Evolutionary conservation across 2,797 vertebrate genomes (phyloP), one percentile per base, ranked within the genome.

Genomic region (Perdix hodgsoniae): DNA sequence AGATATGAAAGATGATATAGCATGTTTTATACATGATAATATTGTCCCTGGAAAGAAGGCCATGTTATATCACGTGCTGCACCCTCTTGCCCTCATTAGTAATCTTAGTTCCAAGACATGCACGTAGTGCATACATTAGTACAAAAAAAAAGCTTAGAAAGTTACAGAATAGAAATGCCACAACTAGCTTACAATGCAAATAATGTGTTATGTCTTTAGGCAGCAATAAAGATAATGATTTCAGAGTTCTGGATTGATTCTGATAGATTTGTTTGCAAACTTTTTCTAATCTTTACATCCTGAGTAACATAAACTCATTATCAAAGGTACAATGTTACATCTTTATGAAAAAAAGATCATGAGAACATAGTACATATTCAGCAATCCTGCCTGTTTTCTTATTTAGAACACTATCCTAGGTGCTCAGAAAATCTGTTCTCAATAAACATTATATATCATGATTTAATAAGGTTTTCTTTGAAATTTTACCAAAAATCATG

Each of bases 151-250:
- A 27, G 8, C 56, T 73, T 80, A 65, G n/a, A 47, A 89, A 93
- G 44, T 80, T 33, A 70, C 56, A 56, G 50, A 90, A 86, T 19
- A 91, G 33, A 86, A 88, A 86, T 73, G 83, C 59, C 83, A 72
- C 69, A 71, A 69, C 35, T 92, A 82, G 40, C 72, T 95, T 90
- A 47, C 40, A 63, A 29, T 90, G 79, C 60, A 94, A 95, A 83
- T 81, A 86, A 90, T 94, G 63, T 44, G 83, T 96, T 93, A 63
- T 75, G 49, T 92, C 83, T 96, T 95, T 79, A 96, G 92, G 95
- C 89, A 97, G 81, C 95, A 95, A 89, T 95, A 96, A 96, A 96
- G 49, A 83, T 95, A 96, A 93, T 56, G 33, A 89, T 74, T 92
- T 95, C 92, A 95, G 91, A 95, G 92, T 64, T 95, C 87, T 96